Conservation (phyloP, 1,140 invertebrate genomes). For the Geopemphigus sp. region DNA sequence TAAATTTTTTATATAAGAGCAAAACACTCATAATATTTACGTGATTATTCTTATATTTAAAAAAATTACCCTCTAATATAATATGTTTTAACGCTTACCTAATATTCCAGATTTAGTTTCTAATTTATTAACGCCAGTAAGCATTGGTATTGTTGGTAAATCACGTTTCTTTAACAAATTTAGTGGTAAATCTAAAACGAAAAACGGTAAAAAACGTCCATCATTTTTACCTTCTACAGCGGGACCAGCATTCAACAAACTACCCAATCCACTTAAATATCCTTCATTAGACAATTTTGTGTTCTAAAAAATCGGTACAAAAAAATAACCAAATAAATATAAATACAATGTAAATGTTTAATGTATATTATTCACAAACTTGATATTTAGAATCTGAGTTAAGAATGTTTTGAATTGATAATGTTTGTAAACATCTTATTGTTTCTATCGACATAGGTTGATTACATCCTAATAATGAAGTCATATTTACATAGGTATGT, state of each 20-base stretch:
- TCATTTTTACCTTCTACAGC: conserved; percentile 67
- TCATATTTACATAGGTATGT: conserved; percentile 58
- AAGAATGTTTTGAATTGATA: conserved; percentile 56
- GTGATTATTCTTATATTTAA: neutral
- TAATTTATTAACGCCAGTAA: conserved; percentile 69
- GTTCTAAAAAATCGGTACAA: conserved; percentile 44
- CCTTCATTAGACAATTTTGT: conserved; percentile 56
- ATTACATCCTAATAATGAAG: conserved; percentile 60
- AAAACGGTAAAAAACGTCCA: conserved; percentile 55
- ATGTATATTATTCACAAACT: conserved; percentile 45
- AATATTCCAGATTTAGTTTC: conserved; percentile 66
- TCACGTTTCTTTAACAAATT: conserved; percentile 60
- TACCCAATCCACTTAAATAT: conserved; percentile 58
- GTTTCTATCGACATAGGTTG: conserved; percentile 58
- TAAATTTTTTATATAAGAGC: no score
- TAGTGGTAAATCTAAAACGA: conserved; percentile 51
- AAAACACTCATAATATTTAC: neutral
- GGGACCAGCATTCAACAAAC: conserved; percentile 58
- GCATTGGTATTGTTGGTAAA: conserved; percentile 63
- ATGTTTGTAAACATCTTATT: conserved; percentile 62
- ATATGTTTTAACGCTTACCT: conserved; percentile 55
- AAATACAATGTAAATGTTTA: neutral
- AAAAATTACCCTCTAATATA: neutral
- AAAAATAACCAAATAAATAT: neutral
- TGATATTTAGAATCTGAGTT: conserved; percentile 53